Base-by-base conservation (phyloP, 2,113 vertebrate genomes). In the Tichodroma muraria region DNA sequence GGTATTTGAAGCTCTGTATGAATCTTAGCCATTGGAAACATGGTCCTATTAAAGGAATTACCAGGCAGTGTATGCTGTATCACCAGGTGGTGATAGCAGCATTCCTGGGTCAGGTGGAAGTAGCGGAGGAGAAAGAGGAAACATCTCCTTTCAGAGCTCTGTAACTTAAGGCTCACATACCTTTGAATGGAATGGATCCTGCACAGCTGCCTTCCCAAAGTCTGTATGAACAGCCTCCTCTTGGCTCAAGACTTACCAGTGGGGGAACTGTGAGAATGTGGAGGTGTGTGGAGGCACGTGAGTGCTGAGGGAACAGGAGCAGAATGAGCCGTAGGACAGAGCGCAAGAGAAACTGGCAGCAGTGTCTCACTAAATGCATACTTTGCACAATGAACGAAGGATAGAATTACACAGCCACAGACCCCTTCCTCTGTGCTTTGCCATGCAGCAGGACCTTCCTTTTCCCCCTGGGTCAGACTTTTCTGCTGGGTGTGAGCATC, bases 221-320 rank as follows among this genome's bases (percentile, higher is more conserved):
- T 33, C 49, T 75, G 65, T 45, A 9, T 12, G 10, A 33, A 50
- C 9, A 60, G 33, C 66, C 25, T 77, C 10, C 66, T 37, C 52
- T 27, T 52, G 40, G 52, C 44, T 35, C 27, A 21, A 27, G 33
- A 18, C 27, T 21, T 56, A 9, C 10, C 28, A 5, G 1, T 31
- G 63, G 10, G 56, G 63, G 44, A 85, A 3, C 31, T 35, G 27
- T 22, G 49, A 50, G 22, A 11, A 7, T 1, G 0, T 1, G 1
- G 6, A 42, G 13, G 18, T 23, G 38, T 1, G 4, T 31, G 82
- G 75, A 88, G 35, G 71, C 31, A 70, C 1, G 0, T 9, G 79
- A 40, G 45, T 6, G 2, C 45, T 65, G 45, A 31, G 61, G 54
- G 31, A 59, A 22, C 28, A 65, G 33, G 12, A 45, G 21, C 42